Percentiles rank a stretch among this genome's conserved stretches.
Conservation (phyloP, 2,888 invertebrate species). For the Smittia sp. region DNA sequence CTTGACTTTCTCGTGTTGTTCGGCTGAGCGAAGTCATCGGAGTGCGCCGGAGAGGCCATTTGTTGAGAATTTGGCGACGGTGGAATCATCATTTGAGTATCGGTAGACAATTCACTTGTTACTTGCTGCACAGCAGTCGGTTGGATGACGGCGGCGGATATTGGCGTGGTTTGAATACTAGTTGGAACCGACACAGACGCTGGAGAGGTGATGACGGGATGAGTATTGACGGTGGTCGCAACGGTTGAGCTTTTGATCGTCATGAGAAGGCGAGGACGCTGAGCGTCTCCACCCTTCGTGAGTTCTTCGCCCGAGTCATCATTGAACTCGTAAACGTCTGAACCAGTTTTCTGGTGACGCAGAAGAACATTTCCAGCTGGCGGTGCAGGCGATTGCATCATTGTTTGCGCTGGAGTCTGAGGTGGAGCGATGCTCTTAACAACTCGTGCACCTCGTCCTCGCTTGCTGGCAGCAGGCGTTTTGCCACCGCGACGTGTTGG, state of each 20-base stretch:
- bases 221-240: conserved; percentile 49
- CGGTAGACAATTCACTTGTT: conserved; percentile 43
- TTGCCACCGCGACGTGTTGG: conserved; percentile 54
- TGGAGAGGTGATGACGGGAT: conserved; percentile 45
- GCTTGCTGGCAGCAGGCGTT: conserved; percentile 42
- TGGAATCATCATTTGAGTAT: conserved; percentile 45
- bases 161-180: conserved; percentile 50
- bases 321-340: conserved; percentile 86
- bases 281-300: conserved; percentile 44
- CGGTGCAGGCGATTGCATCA: conserved; percentile 42
- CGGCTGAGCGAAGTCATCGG: conserved; percentile 47
- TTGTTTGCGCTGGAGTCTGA: conserved; percentile 45
- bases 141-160: conserved; percentile 42
- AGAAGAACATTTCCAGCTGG: conserved; percentile 50
- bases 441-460: conserved; percentile 51
- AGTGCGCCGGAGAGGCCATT: conserved; percentile 60
- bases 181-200: conserved; percentile 45
- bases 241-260: conserved; percentile 73
- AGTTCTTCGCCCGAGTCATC: conserved; percentile 82
- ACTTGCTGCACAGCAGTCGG: conserved; percentile 46
- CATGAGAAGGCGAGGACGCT: conserved; percentile 70
- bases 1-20: conserved; percentile 75
- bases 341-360: conserved; percentile 48
- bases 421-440: conserved; percentile 50
- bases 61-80: conserved; percentile 52